Percentiles rank a stretch among this genome's conserved stretches.
These are phyloP conservation scores for Zoanthus sansibaricus DNA, from an alignment of 92 coral and sea anemone species.

Conservation along the genomic window DNA sequence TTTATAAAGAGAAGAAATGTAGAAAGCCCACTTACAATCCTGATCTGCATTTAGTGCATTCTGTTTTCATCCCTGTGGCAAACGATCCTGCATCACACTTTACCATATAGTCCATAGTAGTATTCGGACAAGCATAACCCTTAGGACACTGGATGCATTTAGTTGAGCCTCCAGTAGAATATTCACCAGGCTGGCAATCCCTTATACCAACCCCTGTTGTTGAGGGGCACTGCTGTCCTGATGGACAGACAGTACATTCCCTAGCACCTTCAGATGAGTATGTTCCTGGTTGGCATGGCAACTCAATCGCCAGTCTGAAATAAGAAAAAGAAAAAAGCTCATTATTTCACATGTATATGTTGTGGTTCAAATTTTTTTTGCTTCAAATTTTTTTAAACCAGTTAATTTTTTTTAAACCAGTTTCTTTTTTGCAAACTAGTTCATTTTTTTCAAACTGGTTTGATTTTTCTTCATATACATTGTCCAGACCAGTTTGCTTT, in stretches of 20 bases:
- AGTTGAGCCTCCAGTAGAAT: conserved; percentile 79
- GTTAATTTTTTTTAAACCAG: too few species aligned
- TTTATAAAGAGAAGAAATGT: too few species aligned
- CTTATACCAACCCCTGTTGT: conserved; percentile 65
- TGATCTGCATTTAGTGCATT: conserved; percentile 81
- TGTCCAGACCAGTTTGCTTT: too few species aligned
- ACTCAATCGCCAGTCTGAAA: conserved; percentile 69
- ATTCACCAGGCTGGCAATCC: conserved; percentile 81
- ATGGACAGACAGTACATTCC: conserved; percentile 82
- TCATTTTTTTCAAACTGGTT: too few species aligned
- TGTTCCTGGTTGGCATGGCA: conserved; percentile 81
- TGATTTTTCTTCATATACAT: too few species aligned
- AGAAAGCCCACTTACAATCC: conserved; percentile 84
- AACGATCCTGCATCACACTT: conserved; percentile 84
- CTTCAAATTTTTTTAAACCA: too few species aligned
- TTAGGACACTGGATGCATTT: conserved; percentile 85
- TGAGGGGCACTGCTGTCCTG: conserved; percentile 87
- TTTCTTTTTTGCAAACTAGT: too few species aligned
- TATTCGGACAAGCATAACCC: conserved; percentile 91
- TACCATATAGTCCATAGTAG: conserved; percentile 78
- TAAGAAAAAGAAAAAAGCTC: too few species aligned
- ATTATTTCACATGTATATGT: too few species aligned
- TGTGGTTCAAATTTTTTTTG: too few species aligned
- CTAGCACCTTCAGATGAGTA: conserved; percentile 65
- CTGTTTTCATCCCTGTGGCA: conserved; percentile 71